phyloP scores from a whole-genome alignment of 2,797 vertebrate genomes.

The Pteropus rufus region DNA sequence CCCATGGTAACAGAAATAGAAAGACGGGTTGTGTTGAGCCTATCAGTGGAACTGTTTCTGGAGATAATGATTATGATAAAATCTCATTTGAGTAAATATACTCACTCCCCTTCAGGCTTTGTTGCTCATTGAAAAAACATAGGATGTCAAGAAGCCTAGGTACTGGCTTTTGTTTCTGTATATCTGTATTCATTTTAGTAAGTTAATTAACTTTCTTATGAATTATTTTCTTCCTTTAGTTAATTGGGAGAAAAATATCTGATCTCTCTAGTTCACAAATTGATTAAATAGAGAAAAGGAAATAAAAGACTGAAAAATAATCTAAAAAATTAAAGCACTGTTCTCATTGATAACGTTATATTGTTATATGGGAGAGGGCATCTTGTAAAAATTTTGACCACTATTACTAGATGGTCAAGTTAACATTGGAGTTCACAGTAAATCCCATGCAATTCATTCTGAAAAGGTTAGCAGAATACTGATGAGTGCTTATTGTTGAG shows the following conservation, averaged over 20 bases:
- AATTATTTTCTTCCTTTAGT: neutral
- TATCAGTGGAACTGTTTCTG: neutral
- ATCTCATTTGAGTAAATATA: neutral
- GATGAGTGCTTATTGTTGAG: neutral
- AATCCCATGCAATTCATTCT: neutral
- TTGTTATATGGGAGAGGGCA: neutral
- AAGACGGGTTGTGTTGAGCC: neutral
- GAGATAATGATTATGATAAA: neutral
- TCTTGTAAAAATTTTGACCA: slow-evolving; percentile 21
- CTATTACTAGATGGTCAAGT: neutral
- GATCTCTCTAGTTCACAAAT: neutral
- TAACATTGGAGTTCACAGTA: neutral
- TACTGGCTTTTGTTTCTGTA: neutral
- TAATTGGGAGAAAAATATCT: neutral
- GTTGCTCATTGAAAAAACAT: neutral
- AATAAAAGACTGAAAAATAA: neutral
- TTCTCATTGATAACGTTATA: neutral
- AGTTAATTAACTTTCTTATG: neutral
- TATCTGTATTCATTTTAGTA: neutral
- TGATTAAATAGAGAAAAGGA: neutral
- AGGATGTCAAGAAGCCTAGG: neutral
- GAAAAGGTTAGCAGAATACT: slow-evolving; percentile 24
- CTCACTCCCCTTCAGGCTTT: fast-evolving
- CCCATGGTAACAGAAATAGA: neutral
- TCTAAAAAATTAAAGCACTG: neutral